phyloP scores from a whole-genome alignment of 2,888 invertebrate genomes.

The Xestia sexstrigata region DNA sequence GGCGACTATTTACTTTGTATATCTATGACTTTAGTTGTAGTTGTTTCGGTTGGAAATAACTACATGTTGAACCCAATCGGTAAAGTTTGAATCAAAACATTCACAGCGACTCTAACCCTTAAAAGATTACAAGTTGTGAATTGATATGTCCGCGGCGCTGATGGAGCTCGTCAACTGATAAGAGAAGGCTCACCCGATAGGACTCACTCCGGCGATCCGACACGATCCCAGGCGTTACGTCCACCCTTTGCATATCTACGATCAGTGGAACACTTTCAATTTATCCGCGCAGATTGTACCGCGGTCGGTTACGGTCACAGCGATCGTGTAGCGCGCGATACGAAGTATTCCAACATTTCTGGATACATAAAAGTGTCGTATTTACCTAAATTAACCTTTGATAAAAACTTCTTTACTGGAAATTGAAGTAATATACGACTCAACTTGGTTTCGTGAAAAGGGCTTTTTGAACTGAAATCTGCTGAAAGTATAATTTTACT shows the following conservation, averaged over 20 bases:
- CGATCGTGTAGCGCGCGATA: conserved; percentile 18
- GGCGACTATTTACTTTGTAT: conserved; percentile 9
- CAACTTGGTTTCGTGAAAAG: neutral
- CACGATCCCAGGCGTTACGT: conserved; percentile 1
- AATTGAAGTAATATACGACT: neutral
- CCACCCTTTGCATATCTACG: conserved; percentile 41
- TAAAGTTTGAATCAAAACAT: conserved; percentile 27
- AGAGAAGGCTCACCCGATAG: conserved; percentile 18
- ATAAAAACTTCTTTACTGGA: conserved; percentile 17
- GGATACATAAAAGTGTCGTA: conserved; percentile 1
- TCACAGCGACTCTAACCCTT: conserved; percentile 27
- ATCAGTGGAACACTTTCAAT: conserved; percentile 54
- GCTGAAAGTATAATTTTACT: neutral
- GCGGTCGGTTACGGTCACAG: conserved; percentile 1
- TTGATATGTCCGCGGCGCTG: conserved; percentile 33
- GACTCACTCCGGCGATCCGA: conserved; percentile 10
- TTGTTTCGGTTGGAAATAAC: conserved; percentile 8
- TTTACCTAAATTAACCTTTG: conserved; percentile 9
- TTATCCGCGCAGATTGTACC: conserved; percentile 35
- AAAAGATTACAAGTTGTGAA: conserved; percentile 54
- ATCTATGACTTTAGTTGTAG: neutral
- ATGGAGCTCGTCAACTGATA: conserved; percentile 41
- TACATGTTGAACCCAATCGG: neutral
- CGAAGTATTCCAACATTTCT: neutral
- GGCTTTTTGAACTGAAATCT: neutral